Conservation (phyloP, 2,113 vertebrate genomes). For the Labeo catla region DNA sequence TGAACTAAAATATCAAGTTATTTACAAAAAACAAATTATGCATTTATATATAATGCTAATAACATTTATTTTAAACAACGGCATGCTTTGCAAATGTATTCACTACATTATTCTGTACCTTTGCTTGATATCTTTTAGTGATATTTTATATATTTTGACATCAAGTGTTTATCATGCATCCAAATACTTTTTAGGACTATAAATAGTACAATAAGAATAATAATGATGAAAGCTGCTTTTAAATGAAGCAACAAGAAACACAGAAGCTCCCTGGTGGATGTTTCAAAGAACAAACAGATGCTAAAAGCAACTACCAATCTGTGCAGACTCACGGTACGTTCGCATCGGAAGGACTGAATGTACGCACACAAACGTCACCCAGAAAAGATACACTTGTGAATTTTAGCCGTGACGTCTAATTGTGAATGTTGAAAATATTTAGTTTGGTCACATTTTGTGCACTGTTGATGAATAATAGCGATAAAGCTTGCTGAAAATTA, state of each 20-base stretch:
- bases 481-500: neutral
- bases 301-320: neutral
- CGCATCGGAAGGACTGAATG: neutral
- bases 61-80: neutral
- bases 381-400: neutral
- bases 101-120: neutral
- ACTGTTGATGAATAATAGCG: neutral
- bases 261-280: neutral
- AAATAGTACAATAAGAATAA: conserved; percentile 6
- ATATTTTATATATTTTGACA: neutral
- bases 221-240: neutral
- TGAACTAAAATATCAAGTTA: neutral
- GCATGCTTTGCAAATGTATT: neutral
- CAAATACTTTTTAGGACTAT: neutral
- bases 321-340: neutral
- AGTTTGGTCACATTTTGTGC: neutral
- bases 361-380: neutral
- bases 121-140: neutral
- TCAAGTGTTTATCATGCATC: neutral
- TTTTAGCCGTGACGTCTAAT: neutral
- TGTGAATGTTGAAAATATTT: neutral
- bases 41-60: neutral
- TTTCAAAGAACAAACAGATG: conserved; percentile 4
- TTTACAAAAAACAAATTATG: neutral
- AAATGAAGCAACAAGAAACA: neutral